Conservation (phyloP, 2,797 vertebrate species). For the Heliangelus exortis region DNA sequence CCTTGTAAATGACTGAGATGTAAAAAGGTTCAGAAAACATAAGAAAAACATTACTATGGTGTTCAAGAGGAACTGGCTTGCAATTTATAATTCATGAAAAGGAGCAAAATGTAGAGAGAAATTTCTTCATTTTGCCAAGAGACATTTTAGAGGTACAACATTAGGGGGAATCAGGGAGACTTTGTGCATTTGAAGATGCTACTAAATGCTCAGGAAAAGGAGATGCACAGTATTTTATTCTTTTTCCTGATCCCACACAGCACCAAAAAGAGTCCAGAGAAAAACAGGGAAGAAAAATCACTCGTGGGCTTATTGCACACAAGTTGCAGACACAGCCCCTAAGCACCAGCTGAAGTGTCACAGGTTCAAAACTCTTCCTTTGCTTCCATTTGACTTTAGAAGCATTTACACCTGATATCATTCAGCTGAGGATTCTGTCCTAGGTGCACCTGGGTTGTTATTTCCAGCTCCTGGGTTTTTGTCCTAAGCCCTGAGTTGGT, state of each 20-base stretch:
- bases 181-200: neutral
- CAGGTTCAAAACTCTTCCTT: neutral
- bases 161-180: neutral
- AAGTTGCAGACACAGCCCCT: neutral
- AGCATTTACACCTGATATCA: neutral
- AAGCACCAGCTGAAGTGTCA: neutral
- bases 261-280: neutral
- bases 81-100: neutral
- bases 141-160: neutral
- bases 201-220: neutral
- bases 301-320: neutral
- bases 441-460: too few species aligned
- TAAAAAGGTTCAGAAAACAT: neutral
- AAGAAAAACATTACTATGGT: neutral
- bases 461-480: too few species aligned
- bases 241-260: neutral
- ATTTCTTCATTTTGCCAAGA: neutral
- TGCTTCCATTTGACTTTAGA: neutral
- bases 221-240: neutral
- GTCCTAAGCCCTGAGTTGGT: neutral
- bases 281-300: neutral
- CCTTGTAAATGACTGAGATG: neutral
- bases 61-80: neutral
- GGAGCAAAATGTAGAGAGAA: neutral
- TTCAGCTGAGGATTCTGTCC: neutral